Evolutionary conservation across 2,888 invertebrate genomes (phyloP).

Genomic region (Idaea aversata): DNA sequence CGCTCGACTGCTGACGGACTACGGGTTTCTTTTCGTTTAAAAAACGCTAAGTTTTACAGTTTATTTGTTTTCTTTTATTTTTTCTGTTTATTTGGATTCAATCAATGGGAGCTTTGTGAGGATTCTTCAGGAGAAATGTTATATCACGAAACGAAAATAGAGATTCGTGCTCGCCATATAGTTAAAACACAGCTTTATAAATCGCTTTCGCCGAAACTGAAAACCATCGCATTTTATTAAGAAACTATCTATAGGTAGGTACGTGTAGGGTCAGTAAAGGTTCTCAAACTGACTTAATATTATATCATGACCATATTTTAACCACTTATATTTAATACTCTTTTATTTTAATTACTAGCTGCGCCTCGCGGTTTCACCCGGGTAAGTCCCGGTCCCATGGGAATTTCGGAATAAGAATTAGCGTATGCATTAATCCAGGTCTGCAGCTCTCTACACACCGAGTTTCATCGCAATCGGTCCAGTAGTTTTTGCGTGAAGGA

Average conservation of each 20-base stretch:
- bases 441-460: too few relatives aligned
- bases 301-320: too few relatives aligned
- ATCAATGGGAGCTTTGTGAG: not conserved
- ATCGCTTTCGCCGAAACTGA: not conserved
- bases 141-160: not conserved
- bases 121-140: not conserved
- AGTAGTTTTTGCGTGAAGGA: too few relatives aligned
- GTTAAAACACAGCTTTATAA: not conserved
- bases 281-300: too few relatives aligned
- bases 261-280: too few relatives aligned
- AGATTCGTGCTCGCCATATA: not conserved
- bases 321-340: too few relatives aligned
- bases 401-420: too few relatives aligned
- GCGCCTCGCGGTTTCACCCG: too few relatives aligned
- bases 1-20: constrained; percentile 23
- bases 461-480: too few relatives aligned
- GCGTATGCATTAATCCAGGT: too few relatives aligned
- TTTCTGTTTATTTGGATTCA: constrained; percentile 2
- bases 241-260: not conserved
- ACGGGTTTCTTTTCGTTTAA: constrained; percentile 24
- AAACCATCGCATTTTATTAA: not conserved
- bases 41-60: constrained; percentile 25
- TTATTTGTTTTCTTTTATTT: constrained; percentile 11
- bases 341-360: too few relatives aligned
- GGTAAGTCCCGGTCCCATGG: too few relatives aligned